Evolutionary conservation across 2,113 vertebrate genomes (phyloP).

Genomic region (Trachemys scripta): DNA sequence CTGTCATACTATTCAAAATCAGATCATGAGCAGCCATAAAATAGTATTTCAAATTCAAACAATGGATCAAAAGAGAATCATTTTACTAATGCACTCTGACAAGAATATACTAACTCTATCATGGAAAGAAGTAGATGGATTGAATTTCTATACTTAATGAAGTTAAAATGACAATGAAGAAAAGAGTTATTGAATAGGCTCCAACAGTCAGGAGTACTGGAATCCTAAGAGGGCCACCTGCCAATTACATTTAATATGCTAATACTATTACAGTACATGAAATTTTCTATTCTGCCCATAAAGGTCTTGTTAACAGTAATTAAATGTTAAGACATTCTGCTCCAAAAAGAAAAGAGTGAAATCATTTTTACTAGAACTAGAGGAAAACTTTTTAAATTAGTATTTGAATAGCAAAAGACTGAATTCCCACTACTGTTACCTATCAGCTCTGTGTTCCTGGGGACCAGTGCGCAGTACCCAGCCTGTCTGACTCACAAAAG

Average conservation of each 20-base stretch:
- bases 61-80: slow-evolving; percentile 31
- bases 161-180: slow-evolving; percentile 67
- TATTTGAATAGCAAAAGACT: slow-evolving; percentile 76
- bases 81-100: slow-evolving; percentile 1
- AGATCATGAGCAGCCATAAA: neutral
- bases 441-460: too few relatives aligned
- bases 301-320: slow-evolving; percentile 83
- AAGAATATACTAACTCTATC: slow-evolving; percentile 15
- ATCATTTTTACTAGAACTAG: slow-evolving; percentile 72
- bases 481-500: too few relatives aligned
- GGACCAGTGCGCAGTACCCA: too few relatives aligned
- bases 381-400: slow-evolving; percentile 73
- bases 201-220: slow-evolving; percentile 48
- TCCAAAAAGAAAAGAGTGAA: slow-evolving; percentile 73
- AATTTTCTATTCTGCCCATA: slow-evolving; percentile 78
- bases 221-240: slow-evolving; percentile 77
- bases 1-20: slow-evolving; percentile 21
- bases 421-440: slow-evolving; percentile 50
- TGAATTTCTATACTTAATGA: slow-evolving; percentile 49
- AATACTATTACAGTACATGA: slow-evolving; percentile 74
- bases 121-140: slow-evolving; percentile 43
- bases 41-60: slow-evolving; percentile 33
- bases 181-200: slow-evolving; percentile 61
- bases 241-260: slow-evolving; percentile 82
- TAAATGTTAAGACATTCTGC: slow-evolving; percentile 81